These are phyloP conservation scores for Siphlonurus alternatus DNA, from an alignment of 2,888 invertebrate genomes.

Conservation along the genomic window DNA sequence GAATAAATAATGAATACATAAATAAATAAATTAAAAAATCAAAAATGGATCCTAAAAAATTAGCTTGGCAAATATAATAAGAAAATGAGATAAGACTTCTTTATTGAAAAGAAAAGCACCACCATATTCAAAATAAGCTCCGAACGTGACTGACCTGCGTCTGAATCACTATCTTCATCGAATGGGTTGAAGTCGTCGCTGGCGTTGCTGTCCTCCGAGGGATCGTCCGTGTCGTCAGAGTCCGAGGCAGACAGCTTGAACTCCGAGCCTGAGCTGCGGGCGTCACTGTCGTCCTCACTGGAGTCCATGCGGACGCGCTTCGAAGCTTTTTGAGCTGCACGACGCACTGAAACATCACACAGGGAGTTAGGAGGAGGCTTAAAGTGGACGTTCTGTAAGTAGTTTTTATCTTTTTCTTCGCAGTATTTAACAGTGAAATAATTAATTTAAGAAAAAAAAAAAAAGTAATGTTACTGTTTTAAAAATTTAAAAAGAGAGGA, in stretches of 20 bases:
- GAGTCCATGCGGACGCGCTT: conserved; percentile 34
- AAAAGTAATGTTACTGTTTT: not conserved
- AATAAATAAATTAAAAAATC: too few species aligned
- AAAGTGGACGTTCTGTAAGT: too few species aligned
- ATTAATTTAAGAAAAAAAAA: conserved; percentile 1
- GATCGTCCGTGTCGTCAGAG: conserved; percentile 20
- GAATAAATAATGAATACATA: too few species aligned
- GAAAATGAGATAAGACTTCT: too few species aligned
- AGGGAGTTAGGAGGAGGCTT: too few species aligned
- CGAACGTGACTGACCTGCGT: conserved; percentile 56
- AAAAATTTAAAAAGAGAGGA: too few species aligned
- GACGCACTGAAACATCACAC: conserved; percentile 28
- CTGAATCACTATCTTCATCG: conserved; percentile 63
- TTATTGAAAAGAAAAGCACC: too few species aligned
- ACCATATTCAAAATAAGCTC: too few species aligned
- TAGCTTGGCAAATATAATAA: too few species aligned
- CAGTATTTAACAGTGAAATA: not conserved
- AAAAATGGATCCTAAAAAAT: too few species aligned
- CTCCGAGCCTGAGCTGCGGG: conserved; percentile 36
- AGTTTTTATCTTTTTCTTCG: too few species aligned
- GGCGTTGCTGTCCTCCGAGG: conserved; percentile 39
- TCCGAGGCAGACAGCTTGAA: conserved; percentile 26
- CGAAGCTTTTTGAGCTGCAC: conserved; percentile 37
- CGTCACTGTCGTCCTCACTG: conserved; percentile 41
- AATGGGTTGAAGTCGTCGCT: conserved; percentile 89